Evolutionary conservation across 2,888 invertebrate species (phyloP).

Genomic region (Lamellibrachia satsuma): DNA sequence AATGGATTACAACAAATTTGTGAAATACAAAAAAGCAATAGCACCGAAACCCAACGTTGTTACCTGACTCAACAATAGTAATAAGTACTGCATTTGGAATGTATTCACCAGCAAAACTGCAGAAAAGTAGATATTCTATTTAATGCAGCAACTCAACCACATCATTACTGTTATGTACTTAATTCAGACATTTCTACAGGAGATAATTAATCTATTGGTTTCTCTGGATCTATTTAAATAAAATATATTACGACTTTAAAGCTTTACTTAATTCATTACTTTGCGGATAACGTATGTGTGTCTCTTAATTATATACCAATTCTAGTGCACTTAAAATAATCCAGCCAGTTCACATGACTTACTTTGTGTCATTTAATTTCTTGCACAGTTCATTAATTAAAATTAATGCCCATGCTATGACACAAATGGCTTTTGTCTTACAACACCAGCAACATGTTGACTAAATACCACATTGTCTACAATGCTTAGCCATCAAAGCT

Average conservation of each 20-base stretch:
- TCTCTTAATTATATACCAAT: neutral
- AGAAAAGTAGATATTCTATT: neutral
- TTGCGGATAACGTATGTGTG: neutral
- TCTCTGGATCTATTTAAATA: neutral
- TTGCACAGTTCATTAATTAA: neutral
- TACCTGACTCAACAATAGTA: neutral
- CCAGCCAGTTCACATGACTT: neutral
- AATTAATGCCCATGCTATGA: neutral
- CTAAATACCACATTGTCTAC: neutral
- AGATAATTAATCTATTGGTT: neutral
- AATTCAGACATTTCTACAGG: neutral
- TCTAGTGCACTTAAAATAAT: neutral
- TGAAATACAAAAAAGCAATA: neutral
- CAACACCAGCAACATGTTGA: neutral
- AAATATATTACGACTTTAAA: neutral
- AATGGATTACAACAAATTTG: neutral
- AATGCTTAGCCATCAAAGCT: neutral
- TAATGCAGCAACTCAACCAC: neutral
- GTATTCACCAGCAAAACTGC: neutral
- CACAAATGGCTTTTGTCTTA: neutral
- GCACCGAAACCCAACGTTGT: conserved; percentile 2
- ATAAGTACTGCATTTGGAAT: neutral
- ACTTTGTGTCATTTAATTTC: neutral
- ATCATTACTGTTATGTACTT: neutral
- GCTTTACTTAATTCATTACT: neutral